These are phyloP conservation scores for Apodemus sylvaticus DNA, from an alignment of 2,113 vertebrate genomes.

Conservation along the genomic window DNA sequence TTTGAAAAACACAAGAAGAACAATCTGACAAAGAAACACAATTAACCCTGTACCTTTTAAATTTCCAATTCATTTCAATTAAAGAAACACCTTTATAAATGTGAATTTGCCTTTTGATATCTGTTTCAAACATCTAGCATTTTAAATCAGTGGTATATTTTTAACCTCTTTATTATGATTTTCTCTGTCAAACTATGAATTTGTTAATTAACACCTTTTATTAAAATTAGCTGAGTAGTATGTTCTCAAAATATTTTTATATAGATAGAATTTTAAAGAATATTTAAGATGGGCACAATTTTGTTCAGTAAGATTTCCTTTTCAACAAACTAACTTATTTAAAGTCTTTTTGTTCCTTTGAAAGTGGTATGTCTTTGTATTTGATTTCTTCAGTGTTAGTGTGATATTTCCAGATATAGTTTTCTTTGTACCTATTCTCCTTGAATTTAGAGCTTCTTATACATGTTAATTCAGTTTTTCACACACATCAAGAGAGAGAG, in stretches of 20 bases:
- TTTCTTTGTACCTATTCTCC: not conserved
- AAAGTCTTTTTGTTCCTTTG: not conserved
- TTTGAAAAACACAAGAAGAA: not conserved
- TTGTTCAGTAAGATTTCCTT: not conserved
- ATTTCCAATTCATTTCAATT: not conserved
- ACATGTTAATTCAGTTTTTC: conserved; percentile 16
- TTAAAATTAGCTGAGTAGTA: not conserved
- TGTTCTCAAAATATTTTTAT: not conserved
- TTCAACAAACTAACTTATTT: not conserved
- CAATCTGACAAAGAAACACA: not conserved
- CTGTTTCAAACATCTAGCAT: not conserved
- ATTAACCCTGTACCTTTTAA: not conserved
- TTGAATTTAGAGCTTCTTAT: conserved; percentile 29
- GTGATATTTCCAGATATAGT: not conserved
- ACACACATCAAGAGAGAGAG: conserved; percentile 5
- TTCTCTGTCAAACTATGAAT: conserved; percentile 16
- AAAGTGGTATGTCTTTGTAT: not conserved
- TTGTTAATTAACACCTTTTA: not conserved
- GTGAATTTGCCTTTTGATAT: not conserved
- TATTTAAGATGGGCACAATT: not conserved
- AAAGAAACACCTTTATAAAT: not conserved
- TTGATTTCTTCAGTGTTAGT: not conserved
- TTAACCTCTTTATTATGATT: conserved; percentile 3
- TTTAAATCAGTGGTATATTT: not conserved
- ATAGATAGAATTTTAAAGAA: not conserved